Base-by-base conservation (phyloP, 2,113 vertebrate genomes). In the Tachuris rubrigastra region DNA sequence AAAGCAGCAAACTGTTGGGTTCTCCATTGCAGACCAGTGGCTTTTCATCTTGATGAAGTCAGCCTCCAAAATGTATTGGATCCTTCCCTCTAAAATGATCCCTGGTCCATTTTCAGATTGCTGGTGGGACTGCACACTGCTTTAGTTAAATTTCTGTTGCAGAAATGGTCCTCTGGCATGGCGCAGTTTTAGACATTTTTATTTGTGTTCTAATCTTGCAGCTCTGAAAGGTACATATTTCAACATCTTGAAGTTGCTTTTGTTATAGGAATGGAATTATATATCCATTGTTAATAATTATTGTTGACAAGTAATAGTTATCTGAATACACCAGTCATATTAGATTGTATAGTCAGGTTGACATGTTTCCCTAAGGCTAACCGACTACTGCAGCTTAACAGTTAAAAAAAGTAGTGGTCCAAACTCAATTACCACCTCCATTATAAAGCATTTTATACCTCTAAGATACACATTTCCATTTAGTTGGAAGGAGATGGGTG, bases 231-330 rank as follows among this genome's bases (percentile, higher is more conserved):
- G 87, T 97, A 97, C 90, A 93, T 97, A 95, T 98, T 97, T 97
- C 96, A 97, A 97, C 96, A 98, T 95, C 97, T 95, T 95, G 78
- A 97, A 92, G 77, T 97, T 97, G 93, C 95, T 98, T 97, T 98
- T 98, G 92, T 98, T 97, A 97, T 97, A 97, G 97, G 97, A 98
- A 98, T 98, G 97, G 97, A 97, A 98, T 96, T 97, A 97, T 98
- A 97, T 98, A 98, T 96, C 95, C 97, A 98, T 97, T 95, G 96
- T 97, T 98, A 98, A 97, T 97, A 97, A 97, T 97, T 97, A 98
- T 90, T 97, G 96, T 97, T 98, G 98, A 98, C 93, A 97, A 97
- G 91, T 97, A 97, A 97, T 98, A 98, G 94, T 98, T 98, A 98
- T 90, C 87, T 95, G 96, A 98, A 90, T 92, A 96, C 95, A 96